Evolutionary conservation across 2,113 vertebrate species (phyloP), one percentile per base, ranked within the genome.

Genomic region (Herpailurus yagouaroundi): DNA sequence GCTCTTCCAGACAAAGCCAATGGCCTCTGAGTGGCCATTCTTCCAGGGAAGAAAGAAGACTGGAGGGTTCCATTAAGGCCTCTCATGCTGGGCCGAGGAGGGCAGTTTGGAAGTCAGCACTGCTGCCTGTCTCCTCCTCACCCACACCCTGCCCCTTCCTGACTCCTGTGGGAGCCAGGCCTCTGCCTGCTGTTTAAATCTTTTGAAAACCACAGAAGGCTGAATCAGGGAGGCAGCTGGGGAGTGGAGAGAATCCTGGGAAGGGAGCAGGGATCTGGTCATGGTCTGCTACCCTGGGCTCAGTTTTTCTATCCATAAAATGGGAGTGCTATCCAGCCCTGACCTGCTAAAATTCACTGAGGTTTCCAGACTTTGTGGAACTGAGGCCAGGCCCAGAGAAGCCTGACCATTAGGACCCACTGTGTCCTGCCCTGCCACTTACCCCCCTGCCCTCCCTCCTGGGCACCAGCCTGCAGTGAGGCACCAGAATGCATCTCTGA

Each of bases 1-100:
- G 57, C 50, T 81, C 81, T 66, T 94, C n/a, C 38, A 85, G 89
- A 97, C 93, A 96, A 87, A 98, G 95, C 79, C 94, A 80, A 57
- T 4, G 3, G 64, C 52, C 83, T 94, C 90, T 86, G 79, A 95
- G 90, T 48, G 60, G 50, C 64, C 83, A 60, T 91, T 97, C 94
- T 85, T 71, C 79, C 3, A 0, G 31, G 27, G 81, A 94, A 91
- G 64, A 91, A 88, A 97, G 87, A 77, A 63, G 82, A 74, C 38
- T 92, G 23, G 41, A 84, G 88, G 25, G 48, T 48, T 69, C 55
- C 82, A 81, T 68, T 73, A 57, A 81, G 16, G n/a, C 14, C 27
- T 91, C 60, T 73, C 66, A 45, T 0, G 21, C 89, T 63, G 68
- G 48, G 14, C 94, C 71, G 25, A 7, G 0, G 71, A 50, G 81